Evolutionary conservation across 2,797 vertebrate species (phyloP).

Genomic region (Benthosema pterotum): DNA sequence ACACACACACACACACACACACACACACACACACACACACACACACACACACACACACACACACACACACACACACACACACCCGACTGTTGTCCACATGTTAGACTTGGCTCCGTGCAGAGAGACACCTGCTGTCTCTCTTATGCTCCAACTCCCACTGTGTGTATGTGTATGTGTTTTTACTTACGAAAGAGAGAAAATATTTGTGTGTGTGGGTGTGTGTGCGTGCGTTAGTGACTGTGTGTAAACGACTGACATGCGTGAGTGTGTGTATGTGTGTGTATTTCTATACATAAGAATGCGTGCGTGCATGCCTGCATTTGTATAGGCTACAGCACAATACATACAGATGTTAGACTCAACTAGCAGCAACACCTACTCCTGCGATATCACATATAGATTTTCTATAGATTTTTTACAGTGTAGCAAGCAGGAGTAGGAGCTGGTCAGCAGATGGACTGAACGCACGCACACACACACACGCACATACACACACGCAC

Average conservation of each 20-base stretch:
- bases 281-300: background rate
- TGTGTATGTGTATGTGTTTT: constrained; percentile 1
- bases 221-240: background rate
- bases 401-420: no score
- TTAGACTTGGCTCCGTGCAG: constrained; percentile 14
- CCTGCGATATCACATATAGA: no score
- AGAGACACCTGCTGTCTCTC: constrained; percentile 1
- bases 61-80: background rate
- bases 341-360: no score
- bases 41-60: background rate
- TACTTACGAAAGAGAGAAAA: background rate
- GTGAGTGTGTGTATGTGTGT: background rate
- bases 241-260: background rate
- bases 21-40: constrained; percentile 1
- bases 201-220: background rate
- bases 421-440: no score
- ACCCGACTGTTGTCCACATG: background rate
- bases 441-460: no score
- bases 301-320: no score
- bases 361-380: no score
- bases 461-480: no score
- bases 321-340: no score
- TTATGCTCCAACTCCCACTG: background rate
- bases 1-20: constrained; percentile 5
- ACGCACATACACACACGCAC: no score